phyloP scores from a whole-genome alignment of 1,140 invertebrate species.

The Anastrepha ludens region DNA sequence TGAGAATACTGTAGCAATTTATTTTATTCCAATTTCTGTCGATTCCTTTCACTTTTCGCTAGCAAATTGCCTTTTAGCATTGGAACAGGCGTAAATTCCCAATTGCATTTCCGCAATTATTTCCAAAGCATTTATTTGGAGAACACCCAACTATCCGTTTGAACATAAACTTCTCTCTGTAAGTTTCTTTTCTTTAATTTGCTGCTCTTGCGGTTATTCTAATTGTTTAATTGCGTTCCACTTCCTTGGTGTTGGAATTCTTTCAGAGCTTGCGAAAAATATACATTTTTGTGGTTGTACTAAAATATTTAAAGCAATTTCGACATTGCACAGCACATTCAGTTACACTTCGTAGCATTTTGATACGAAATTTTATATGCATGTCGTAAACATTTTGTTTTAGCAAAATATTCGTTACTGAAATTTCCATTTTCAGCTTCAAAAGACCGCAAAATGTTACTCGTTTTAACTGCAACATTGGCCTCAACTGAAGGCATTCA shows the following conservation, averaged over 20 bases:
- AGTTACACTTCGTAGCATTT: slow-evolving; percentile 10
- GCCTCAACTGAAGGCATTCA: not conserved
- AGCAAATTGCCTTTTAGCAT: not conserved
- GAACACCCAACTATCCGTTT: not conserved
- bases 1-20: no score
- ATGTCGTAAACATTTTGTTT: slow-evolving; percentile 3
- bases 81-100: not conserved
- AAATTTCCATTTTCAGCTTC: not conserved
- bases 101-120: not conserved
- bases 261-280: slow-evolving; percentile 7
- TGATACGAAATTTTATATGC: not conserved
- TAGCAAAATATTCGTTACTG: not conserved
- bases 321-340: slow-evolving; percentile 23
- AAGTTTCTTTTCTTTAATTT: not conserved
- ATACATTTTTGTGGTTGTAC: slow-evolving; percentile 38
- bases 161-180: not conserved
- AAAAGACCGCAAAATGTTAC: not conserved
- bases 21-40: no score
- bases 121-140: not conserved
- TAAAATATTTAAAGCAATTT: slow-evolving; percentile 44
- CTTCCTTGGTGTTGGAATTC: not conserved
- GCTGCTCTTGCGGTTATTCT: not conserved
- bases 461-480: not conserved
- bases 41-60: not conserved
- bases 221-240: slow-evolving; percentile 39